Evolutionary conservation across 2,888 invertebrate genomes (phyloP), one percentile per base, ranked within the genome.

Genomic region (Polydrusus pterygomalis): DNA sequence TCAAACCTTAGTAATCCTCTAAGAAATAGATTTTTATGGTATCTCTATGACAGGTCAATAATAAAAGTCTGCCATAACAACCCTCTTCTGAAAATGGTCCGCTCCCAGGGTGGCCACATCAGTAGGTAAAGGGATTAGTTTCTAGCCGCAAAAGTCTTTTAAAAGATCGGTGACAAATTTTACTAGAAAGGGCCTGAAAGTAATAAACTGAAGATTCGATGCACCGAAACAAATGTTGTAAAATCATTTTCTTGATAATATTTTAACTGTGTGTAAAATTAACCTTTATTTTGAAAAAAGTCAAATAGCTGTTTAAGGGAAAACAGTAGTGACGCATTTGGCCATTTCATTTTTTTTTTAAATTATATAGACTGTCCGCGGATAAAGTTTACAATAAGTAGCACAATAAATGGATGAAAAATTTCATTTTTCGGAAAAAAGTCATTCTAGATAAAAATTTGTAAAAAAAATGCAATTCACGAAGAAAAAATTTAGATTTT

Each of bases 1-100:
- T 18, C 38, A 60, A 38, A 60, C 38, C 58, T 38, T 38, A 38
- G 2, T 60, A 38, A 60, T 60, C 58, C 58, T 60, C 38, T 38
- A 60, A 17, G 58, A 38, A 60, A 60, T n/a, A 38, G 58, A 60
- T 60, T 38, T 60, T 60, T 38, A 34, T n/a, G 38, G 56, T 13
- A 56, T 56, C 34, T 56, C 56, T 15, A 38, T 58, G 58, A 60
- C 58, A 60, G 38, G 58, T 60, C 58, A 10, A 60, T 38, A 60
- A 60, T 60, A 60, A 60, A 60, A 60, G 58, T 60, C 58, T 60
- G 58, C 58, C 58, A 60, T 60, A 60, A 60, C 58, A 60, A 60
- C 18, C 58, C 58, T 38, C 38, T 60, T 60, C 58, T 38, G 18
- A 60, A 60, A 60, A 60, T 60, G 58, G 58, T 60, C 58, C 7